Conservation (phyloP, 2,888 invertebrate species). For the Trachelus tabidus region DNA sequence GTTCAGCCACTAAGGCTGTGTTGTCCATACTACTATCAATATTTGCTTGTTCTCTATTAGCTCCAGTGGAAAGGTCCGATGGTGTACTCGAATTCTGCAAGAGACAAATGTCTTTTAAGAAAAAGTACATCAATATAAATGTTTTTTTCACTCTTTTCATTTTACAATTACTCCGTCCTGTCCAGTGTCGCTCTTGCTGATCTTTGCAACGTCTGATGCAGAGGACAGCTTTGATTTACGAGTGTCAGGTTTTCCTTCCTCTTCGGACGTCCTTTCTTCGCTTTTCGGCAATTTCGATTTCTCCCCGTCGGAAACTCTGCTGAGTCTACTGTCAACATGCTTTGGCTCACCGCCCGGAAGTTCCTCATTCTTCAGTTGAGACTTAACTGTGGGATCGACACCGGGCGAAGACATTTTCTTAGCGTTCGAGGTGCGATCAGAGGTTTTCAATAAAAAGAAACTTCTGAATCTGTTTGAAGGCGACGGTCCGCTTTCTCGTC, state of each 20-base stretch:
- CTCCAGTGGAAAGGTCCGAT: constrained; percentile 44
- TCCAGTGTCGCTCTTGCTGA: neutral
- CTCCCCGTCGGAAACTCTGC: neutral
- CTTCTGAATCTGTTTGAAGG: too few relatives aligned
- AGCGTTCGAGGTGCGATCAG: neutral
- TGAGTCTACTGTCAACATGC: neutral
- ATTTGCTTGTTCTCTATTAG: constrained; percentile 29
- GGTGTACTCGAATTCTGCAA: constrained; percentile 39
- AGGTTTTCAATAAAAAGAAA: too few relatives aligned
- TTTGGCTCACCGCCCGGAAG: neutral
- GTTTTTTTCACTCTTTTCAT: neutral
- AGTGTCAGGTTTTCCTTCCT: too few relatives aligned
- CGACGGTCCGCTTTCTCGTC: too few relatives aligned
- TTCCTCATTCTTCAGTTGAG: neutral
- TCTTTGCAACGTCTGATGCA: neutral
- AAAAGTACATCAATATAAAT: neutral
- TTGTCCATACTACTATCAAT: constrained; percentile 60
- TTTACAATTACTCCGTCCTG: constrained; percentile 2
- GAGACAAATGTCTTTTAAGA: neutral
- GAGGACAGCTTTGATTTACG: too few relatives aligned
- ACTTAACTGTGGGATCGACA: neutral
- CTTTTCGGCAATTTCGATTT: too few relatives aligned
- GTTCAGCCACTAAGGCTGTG: constrained; percentile 82
- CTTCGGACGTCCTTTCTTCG: too few relatives aligned
- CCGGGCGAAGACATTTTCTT: constrained; percentile 4